Evolutionary conservation across 2,113 vertebrate genomes (phyloP).

Genomic region (Cyanoramphus novaezelandiae): DNA sequence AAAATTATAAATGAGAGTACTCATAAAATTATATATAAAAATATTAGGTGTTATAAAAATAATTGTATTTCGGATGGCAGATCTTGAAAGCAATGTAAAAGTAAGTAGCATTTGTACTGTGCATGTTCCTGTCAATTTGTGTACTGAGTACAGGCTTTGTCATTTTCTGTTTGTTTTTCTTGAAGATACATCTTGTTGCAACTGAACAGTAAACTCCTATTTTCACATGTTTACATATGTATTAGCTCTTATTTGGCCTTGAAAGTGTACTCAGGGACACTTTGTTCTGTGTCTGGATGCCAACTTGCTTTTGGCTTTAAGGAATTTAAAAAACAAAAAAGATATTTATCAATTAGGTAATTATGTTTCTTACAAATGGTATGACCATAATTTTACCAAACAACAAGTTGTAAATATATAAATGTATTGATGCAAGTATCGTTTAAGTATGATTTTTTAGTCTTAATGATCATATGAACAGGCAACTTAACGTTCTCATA

Average conservation of each 20-base stretch:
- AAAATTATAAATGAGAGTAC: neutral
- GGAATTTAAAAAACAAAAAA: neutral
- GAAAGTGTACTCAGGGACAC: neutral
- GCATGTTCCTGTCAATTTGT: neutral
- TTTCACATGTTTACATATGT: neutral
- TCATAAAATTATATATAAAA: neutral
- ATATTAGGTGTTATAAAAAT: neutral
- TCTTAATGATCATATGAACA: neutral
- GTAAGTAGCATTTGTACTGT: neutral
- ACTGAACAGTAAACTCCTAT: neutral
- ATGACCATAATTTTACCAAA: neutral
- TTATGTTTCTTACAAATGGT: neutral
- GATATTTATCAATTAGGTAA: neutral
- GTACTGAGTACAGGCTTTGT: neutral
- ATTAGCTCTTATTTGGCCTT: neutral
- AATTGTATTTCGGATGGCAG: neutral
- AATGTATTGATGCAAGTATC: neutral
- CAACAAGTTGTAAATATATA: neutral
- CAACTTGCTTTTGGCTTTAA: conserved; percentile 3
- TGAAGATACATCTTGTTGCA: neutral
- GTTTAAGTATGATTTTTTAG: neutral
- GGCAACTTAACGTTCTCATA: neutral
- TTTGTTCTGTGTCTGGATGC: neutral
- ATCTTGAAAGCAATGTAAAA: neutral
- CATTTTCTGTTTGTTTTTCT: neutral